A percentile compares a stretch with the other conserved stretches of the same genome.
These are phyloP conservation scores for Melanostoma mellinum DNA, from an alignment of 2,888 invertebrate genomes.

Conservation along the genomic window DNA sequence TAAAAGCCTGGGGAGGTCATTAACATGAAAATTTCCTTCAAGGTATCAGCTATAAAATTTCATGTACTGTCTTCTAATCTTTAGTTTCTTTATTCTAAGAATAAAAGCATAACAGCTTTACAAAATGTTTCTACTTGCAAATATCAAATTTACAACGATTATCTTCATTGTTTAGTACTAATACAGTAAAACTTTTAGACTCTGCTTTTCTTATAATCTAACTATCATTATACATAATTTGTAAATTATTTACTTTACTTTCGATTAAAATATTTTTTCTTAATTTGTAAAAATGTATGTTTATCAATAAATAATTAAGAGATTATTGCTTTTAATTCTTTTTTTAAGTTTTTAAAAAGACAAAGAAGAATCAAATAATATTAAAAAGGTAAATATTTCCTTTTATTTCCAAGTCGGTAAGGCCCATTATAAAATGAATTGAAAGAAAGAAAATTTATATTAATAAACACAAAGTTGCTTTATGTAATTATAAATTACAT, in stretches of 20 bases:
- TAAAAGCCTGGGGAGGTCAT: constrained; percentile 57
- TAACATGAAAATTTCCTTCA: constrained; percentile 67
- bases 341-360: constrained; percentile 38
- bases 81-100: constrained; percentile 49
- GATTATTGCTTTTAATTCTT: constrained; percentile 70
- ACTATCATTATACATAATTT: constrained; percentile 56
- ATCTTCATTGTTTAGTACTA: constrained; percentile 51
- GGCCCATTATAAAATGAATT: constrained; percentile 65
- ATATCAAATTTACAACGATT: constrained; percentile 52
- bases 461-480: constrained; percentile 21
- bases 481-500: constrained; percentile 60
- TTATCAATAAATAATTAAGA: constrained; percentile 59
- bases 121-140: constrained; percentile 57
- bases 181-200: constrained; percentile 59
- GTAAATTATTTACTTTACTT: constrained; percentile 61
- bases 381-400: constrained; percentile 58
- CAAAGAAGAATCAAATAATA: constrained; percentile 14
- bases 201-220: constrained; percentile 60
- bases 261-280: constrained; percentile 63
- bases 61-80: constrained; percentile 56
- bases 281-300: constrained; percentile 63
- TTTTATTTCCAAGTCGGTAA: constrained; percentile 59
- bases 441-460: constrained; percentile 35
- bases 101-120: constrained; percentile 59
- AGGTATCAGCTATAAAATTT: constrained; percentile 69